These are phyloP conservation scores for Cotesia chilonis DNA, from an alignment of 1,140 invertebrate species.

Conservation along the genomic window DNA sequence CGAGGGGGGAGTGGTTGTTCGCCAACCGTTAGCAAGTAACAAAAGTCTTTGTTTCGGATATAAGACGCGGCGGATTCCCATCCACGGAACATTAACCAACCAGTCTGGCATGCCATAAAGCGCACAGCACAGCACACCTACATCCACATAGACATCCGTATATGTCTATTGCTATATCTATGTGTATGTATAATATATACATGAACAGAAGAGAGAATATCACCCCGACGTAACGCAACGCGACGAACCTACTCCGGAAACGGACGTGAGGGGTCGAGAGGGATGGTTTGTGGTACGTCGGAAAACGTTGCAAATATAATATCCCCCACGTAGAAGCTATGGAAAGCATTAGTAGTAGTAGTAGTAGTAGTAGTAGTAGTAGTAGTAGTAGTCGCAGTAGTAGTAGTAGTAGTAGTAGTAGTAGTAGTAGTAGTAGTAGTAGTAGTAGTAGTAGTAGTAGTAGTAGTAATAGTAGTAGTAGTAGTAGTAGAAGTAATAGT, in stretches of 20 bases:
- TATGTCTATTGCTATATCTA: conserved; percentile 17
- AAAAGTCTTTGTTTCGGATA: conserved; percentile 35
- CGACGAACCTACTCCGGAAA: conserved; percentile 33
- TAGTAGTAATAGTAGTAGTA: too few relatives aligned
- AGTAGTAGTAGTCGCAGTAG: too few relatives aligned
- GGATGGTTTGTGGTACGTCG: conserved; percentile 25
- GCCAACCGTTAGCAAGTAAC: background rate
- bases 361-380: too few relatives aligned
- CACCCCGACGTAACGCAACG: conserved; percentile 24
- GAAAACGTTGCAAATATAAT: conserved; percentile 33
- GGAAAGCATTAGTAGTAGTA: too few relatives aligned
- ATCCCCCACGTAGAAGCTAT: background rate
- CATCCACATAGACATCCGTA: conserved; percentile 1
- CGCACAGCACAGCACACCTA: too few relatives aligned
- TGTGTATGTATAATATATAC: background rate
- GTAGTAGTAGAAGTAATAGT: background rate
- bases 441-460: too few relatives aligned
- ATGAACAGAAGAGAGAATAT: conserved; percentile 1
- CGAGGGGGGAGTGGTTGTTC: background rate
- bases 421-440: too few relatives aligned
- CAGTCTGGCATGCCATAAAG: conserved; percentile 35
- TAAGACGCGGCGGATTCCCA: conserved; percentile 36
- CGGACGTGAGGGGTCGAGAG: conserved; percentile 25
- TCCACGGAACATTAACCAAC: conserved; percentile 56
- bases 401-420: too few relatives aligned